A percentile compares a stretch with the other conserved stretches of the same genome.
phyloP scores from a whole-genome alignment of 2,113 vertebrate species.

The Procavia capensis region DNA sequence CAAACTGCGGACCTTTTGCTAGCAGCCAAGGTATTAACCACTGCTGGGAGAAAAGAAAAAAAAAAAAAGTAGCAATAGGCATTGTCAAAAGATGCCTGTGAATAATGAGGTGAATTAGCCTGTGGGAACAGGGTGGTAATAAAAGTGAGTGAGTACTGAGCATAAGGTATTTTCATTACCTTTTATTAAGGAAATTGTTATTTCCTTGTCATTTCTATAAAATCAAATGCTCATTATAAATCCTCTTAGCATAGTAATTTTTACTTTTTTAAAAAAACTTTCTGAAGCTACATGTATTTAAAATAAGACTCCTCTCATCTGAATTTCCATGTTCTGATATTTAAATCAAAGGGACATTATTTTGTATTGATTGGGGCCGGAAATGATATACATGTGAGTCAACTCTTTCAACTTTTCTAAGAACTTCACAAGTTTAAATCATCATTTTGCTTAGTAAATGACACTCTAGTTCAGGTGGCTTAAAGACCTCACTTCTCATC shows the following conservation, averaged over 20 bases:
- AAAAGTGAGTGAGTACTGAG: neutral
- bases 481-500: neutral
- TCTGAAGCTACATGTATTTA: neutral
- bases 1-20: too few species aligned
- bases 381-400: neutral
- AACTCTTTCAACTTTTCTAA: neutral
- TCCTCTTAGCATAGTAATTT: neutral
- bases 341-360: neutral
- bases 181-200: neutral
- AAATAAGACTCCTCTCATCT: neutral
- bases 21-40: too few species aligned
- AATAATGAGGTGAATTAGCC: conserved; percentile 18
- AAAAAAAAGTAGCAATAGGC: neutral
- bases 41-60: too few species aligned
- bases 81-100: neutral
- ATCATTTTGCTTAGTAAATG: neutral
- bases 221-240: neutral
- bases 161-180: neutral
- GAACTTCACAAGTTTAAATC: neutral
- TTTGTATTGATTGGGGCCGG: neutral
- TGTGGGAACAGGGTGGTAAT: neutral
- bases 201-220: conserved; percentile 15
- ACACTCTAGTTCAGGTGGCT: neutral
- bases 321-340: neutral
- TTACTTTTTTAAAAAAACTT: neutral